phyloP scores from a whole-genome alignment of 2,113 vertebrate genomes.

The Nothoprocta perdicaria region DNA sequence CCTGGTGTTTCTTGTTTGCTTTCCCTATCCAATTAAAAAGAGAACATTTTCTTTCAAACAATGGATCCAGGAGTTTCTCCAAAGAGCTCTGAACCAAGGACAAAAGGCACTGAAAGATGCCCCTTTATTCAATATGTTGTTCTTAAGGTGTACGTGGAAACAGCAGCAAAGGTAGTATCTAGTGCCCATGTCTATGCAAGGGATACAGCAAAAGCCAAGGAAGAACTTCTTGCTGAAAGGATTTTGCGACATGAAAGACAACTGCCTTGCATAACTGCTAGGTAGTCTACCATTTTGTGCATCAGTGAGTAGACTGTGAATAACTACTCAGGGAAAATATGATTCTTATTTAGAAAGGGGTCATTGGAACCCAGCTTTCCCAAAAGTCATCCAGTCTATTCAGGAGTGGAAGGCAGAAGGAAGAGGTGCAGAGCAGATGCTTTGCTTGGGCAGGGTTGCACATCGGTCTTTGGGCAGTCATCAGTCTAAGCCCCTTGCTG shows the following conservation, averaged over 20 bases:
- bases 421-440: neutral
- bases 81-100: neutral
- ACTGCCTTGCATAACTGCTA: neutral
- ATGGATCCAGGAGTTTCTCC: neutral
- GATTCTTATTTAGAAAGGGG: neutral
- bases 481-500: neutral
- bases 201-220: fast-evolving
- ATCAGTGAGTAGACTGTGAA: neutral
- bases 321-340: neutral
- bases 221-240: neutral
- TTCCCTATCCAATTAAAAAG: neutral
- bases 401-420: neutral
- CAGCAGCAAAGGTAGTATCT: neutral
- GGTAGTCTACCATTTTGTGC: neutral
- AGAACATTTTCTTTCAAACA: neutral
- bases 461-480: neutral
- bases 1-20: neutral
- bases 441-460: too few species aligned
- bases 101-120: neutral
- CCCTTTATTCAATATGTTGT: neutral
- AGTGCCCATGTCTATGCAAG: neutral
- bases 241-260: neutral
- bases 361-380: neutral
- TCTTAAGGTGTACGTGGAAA: neutral
- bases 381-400: neutral